Conservation (phyloP, 2,113 vertebrate genomes). For the Nycticorax nycticorax region DNA sequence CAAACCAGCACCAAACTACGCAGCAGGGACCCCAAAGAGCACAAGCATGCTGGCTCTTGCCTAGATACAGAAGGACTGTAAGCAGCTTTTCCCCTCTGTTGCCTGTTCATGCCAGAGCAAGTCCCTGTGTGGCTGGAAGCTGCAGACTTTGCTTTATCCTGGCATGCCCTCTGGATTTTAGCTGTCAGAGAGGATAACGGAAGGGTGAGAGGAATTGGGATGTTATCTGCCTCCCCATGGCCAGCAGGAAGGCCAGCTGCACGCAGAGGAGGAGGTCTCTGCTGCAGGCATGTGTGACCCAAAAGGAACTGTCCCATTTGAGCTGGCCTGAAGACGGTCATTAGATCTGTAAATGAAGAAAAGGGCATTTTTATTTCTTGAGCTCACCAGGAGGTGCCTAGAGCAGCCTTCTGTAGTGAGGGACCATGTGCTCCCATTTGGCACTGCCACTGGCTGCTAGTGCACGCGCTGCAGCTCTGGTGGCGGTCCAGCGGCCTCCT, state of each 20-base stretch:
- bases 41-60: background rate
- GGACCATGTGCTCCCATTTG: background rate
- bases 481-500: background rate
- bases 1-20: background rate
- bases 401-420: background rate
- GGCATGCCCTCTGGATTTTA: background rate
- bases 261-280: background rate
- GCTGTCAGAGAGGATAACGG: background rate
- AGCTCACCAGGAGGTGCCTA: background rate
- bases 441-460: background rate
- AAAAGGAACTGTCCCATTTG: background rate
- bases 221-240: background rate
- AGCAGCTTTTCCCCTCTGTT: background rate
- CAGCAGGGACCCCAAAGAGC: background rate
- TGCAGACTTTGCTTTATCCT: background rate
- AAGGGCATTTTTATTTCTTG: background rate
- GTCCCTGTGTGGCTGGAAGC: background rate
- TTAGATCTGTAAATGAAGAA: background rate
- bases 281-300: background rate
- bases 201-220: background rate
- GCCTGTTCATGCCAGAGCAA: background rate
- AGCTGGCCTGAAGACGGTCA: background rate
- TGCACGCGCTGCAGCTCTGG: fast-evolving
- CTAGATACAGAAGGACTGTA: background rate
- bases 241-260: background rate